These are phyloP conservation scores for Taeniopygia guttata DNA, from an alignment of 2,797 vertebrate genomes.

Conservation along the genomic window DNA sequence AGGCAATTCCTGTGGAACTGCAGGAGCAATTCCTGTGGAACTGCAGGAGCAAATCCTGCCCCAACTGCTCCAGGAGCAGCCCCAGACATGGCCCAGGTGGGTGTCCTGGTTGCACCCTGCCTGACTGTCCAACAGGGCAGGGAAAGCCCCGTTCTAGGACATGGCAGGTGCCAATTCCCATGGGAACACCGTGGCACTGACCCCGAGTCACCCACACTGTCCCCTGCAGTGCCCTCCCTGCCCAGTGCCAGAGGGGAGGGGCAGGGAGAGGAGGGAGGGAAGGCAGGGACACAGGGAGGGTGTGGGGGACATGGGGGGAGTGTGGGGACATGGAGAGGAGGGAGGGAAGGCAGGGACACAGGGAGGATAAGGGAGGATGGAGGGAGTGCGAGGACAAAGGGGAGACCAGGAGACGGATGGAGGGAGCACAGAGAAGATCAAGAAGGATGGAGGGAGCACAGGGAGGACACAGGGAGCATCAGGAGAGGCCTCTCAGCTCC, in stretches of 20 bases:
- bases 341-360: too few relatives aligned
- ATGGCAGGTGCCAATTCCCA: neutral
- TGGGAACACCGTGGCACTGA: fast-evolving
- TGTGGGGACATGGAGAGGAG: neutral
- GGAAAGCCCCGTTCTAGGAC: neutral
- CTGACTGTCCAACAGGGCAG: neutral
- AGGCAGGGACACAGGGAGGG: neutral
- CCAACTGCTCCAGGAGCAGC: neutral
- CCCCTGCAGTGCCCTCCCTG: neutral
- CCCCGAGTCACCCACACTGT: neutral
- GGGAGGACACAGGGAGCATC: neutral
- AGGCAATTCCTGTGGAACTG: neutral
- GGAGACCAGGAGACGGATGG: neutral
- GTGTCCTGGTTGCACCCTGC: too few relatives aligned
- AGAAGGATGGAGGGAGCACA: neutral
- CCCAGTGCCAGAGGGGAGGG: neutral
- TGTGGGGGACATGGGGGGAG: neutral
- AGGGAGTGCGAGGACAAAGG: too few relatives aligned
- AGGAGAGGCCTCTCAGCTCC: neutral
- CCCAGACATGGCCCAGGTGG: neutral
- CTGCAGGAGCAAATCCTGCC: neutral
- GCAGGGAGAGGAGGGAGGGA: neutral
- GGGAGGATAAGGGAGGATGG: neutral
- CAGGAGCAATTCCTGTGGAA: neutral
- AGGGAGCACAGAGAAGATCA: neutral